Evolutionary conservation across 2,888 invertebrate species (phyloP), one percentile per base, ranked within the genome.

Genomic region (Amorpha juglandis): DNA sequence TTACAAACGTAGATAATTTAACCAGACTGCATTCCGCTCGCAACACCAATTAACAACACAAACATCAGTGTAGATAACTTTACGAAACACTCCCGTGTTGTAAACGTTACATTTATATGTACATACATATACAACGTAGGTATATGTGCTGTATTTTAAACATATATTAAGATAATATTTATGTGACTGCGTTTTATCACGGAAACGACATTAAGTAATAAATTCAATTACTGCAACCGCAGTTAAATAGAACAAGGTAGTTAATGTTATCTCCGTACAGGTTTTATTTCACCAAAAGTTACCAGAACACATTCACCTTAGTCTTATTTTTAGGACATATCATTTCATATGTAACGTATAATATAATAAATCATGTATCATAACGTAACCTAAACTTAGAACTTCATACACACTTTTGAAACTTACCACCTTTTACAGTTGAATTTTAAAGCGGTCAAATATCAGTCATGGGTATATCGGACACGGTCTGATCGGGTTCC

Each of bases 171-270:
- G 42, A 58, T 42, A 19, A 42, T 58, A 42, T 58, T 58, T 58
- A 58, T 58, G 58, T 12, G 42, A 58, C 6, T 38, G 55, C 58
- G 7, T 19, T 42, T 58, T 58, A 58, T 58, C 58, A 38, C 38
- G 58, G 58, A 42, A 58, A 58, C 12, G 42, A 11, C 58, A 69
- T 68, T 67, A 47, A 38, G 51, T 52, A 55, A 65, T 67, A 69
- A 67, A 68, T 68, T 67, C 69, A 66, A 73, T 66, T 66, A 65
- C 65, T 63, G 64, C 53, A 64, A 68, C 68, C 69, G 50, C 68
- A 66, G 55, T 67, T 52, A 67, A 66, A 69, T 71, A 67, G 58
- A 69, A 67, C 64, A 48, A 64, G 27, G 52, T 63, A 69, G 64
- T 73, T 8, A 38, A 55, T 16, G 38, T 55, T 55, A 55, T 55